phyloP scores from a whole-genome alignment of 2,797 vertebrate species.

The Calcarius lapponicus region DNA sequence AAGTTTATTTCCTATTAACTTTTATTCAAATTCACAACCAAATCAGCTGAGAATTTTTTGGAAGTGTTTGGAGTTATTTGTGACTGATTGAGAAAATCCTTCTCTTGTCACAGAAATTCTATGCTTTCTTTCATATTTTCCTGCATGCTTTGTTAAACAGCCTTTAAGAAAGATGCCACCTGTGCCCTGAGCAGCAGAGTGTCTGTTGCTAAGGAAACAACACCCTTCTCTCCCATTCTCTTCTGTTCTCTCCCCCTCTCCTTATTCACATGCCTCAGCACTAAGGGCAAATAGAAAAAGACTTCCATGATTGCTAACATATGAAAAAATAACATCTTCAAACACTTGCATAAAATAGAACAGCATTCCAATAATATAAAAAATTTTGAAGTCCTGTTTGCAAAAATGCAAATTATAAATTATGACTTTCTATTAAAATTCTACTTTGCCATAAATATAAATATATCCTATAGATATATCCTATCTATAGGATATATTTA shows the following conservation, averaged over 20 bases:
- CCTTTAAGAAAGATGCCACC: conserved; percentile 27
- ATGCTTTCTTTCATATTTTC: not conserved
- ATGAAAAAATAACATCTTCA: not conserved
- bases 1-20: not conserved
- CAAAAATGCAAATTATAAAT: not conserved
- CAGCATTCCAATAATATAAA: not conserved
- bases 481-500: too few relatives aligned
- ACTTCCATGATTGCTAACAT: not conserved
- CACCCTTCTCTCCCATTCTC: not conserved
- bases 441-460: not conserved
- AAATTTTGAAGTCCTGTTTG: not conserved
- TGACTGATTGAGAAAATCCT: not conserved
- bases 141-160: not conserved
- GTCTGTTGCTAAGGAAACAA: conserved; percentile 68
- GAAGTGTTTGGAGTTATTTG: not conserved
- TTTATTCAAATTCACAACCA: not conserved
- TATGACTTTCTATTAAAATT: not conserved
- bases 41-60: not conserved
- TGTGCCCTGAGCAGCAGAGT: not conserved
- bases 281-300: not conserved
- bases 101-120: not conserved
- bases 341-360: not conserved
- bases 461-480: not conserved
- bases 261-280: not conserved
- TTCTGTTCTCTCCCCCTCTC: not conserved